These are phyloP conservation scores for Pachliopta kotzebuea DNA, from an alignment of 2,888 invertebrate genomes.

Conservation along the genomic window DNA sequence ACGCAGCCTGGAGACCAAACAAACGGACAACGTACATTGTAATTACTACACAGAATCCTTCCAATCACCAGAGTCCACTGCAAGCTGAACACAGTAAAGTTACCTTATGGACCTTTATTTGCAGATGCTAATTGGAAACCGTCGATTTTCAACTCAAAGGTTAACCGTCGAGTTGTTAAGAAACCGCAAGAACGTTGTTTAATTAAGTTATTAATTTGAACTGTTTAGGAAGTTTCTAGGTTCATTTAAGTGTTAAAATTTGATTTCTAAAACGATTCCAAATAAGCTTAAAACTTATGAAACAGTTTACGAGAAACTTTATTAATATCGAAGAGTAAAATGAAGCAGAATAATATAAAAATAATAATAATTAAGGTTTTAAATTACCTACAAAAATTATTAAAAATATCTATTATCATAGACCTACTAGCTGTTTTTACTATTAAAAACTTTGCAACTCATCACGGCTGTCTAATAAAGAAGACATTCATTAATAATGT, in stretches of 20 bases:
- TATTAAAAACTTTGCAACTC: conserved; percentile 32
- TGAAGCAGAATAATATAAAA: too few relatives aligned
- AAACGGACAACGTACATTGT: conserved; percentile 32
- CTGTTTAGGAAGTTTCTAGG: not conserved
- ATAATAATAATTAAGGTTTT: too few relatives aligned
- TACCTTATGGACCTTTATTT: conserved; percentile 25
- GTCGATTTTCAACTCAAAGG: conserved; percentile 12
- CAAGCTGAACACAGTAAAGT: conserved; percentile 21
- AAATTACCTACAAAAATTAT: not conserved
- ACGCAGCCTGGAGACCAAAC: conserved; percentile 32
- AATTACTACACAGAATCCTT: conserved; percentile 32
- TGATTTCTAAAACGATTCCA: not conserved
- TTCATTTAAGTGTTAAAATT: not conserved
- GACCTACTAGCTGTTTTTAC: conserved; percentile 36
- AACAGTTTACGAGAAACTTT: not conserved
- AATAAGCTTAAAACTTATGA: not conserved
- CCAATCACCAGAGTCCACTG: conserved; percentile 26
- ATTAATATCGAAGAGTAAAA: not conserved
- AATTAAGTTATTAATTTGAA: conserved; percentile 5
- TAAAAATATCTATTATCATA: not conserved
- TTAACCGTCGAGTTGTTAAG: not conserved
- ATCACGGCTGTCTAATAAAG: conserved; percentile 38
- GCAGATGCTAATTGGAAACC: conserved; percentile 22
- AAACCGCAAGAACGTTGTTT: conserved; percentile 5
- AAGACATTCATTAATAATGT: conserved; percentile 55